phyloP scores from a whole-genome alignment of 2,888 invertebrate species.

The Drosophila fulvimacula region DNA sequence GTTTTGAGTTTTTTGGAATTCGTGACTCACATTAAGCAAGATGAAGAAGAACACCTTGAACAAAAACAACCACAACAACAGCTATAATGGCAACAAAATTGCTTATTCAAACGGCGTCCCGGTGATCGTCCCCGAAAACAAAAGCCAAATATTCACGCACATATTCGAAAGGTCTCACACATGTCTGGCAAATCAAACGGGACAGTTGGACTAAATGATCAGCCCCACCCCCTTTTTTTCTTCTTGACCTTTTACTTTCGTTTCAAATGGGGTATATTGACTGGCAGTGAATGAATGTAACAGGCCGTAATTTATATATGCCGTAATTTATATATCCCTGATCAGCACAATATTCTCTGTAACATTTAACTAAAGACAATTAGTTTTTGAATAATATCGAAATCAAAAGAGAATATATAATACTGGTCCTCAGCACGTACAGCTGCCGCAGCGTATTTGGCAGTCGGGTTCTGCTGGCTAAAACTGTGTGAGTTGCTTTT shows the following conservation, averaged over 20 bases:
- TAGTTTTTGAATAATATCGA: not conserved
- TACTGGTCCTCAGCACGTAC: too few species aligned
- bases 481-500: not conserved
- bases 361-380: not conserved
- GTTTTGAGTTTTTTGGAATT: constrained; percentile 26
- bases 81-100: constrained; percentile 54
- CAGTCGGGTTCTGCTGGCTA: not conserved
- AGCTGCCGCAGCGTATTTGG: not conserved
- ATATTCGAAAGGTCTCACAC: constrained; percentile 78
- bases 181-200: constrained; percentile 79
- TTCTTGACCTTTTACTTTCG: not conserved
- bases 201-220: constrained; percentile 59
- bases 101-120: constrained; percentile 68
- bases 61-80: constrained; percentile 6
- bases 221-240: constrained; percentile 11
- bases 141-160: constrained; percentile 27
- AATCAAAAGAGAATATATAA: too few species aligned
- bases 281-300: not conserved
- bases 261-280: not conserved
- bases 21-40: constrained; percentile 52
- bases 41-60: constrained; percentile 14
- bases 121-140: constrained; percentile 59
- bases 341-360: too few species aligned
- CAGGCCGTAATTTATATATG: not conserved
- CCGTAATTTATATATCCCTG: too few species aligned